Evolutionary conservation across 2,888 invertebrate species (phyloP).

Genomic region (Bugulina stolonifera): DNA sequence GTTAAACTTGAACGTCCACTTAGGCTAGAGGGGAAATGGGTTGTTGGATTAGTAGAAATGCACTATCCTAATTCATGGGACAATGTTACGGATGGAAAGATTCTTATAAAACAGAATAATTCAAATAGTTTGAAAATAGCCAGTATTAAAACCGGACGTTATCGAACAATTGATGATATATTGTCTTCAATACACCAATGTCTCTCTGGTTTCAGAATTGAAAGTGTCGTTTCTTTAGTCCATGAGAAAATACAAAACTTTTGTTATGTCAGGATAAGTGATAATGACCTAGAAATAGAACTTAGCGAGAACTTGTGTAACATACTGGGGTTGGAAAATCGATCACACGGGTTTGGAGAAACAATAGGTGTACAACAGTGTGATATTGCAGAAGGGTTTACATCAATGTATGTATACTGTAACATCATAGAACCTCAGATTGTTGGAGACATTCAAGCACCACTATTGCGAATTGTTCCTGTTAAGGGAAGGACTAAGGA

Average conservation of each 20-base stretch:
- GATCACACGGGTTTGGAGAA: not conserved
- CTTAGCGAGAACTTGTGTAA: not conserved
- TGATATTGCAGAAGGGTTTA: not conserved
- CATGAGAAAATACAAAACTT: not conserved
- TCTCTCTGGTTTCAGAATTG: not conserved
- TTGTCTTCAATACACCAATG: too few relatives aligned
- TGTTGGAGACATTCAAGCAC: not conserved
- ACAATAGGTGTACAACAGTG: not conserved
- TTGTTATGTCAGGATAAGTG: not conserved
- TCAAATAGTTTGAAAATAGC: not conserved
- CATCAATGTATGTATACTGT: not conserved
- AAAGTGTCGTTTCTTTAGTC: not conserved
- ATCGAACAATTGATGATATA: too few relatives aligned
- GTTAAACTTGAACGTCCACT: not conserved
- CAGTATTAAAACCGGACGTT: too few relatives aligned
- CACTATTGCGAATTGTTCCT: not conserved
- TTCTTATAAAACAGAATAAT: not conserved
- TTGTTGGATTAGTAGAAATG: not conserved
- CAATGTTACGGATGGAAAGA: not conserved
- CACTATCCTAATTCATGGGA: not conserved
- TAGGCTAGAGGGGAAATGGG: not conserved
- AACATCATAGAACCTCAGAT: not conserved
- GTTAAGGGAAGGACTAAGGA: not conserved
- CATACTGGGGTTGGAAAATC: not conserved
- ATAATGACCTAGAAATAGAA: not conserved